Percentiles rank a stretch among this genome's conserved stretches.
These are phyloP conservation scores for Taphrorychus bicolor DNA, from an alignment of 2,888 invertebrate genomes.

Conservation along the genomic window DNA sequence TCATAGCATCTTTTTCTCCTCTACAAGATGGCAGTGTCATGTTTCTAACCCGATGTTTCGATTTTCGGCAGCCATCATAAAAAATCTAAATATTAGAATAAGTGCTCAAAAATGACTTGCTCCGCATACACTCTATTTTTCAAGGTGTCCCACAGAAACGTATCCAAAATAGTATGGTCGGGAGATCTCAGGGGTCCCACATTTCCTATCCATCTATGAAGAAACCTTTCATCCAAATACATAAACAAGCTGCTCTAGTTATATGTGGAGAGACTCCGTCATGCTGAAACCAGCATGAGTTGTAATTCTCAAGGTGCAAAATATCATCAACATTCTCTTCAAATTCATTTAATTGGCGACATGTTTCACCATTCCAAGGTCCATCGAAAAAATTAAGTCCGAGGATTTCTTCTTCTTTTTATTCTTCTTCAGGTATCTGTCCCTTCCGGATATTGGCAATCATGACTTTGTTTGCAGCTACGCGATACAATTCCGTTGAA, in stretches of 20 bases:
- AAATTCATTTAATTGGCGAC: neutral
- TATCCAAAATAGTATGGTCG: neutral
- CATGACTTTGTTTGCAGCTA: no score
- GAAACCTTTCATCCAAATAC: neutral
- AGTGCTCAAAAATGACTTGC: no score
- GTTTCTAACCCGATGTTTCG: no score
- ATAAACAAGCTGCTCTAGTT: neutral
- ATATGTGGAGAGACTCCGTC: constrained; percentile 1
- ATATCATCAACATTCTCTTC: no score
- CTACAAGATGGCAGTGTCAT: no score
- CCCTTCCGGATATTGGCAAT: no score
- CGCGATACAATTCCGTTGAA: no score
- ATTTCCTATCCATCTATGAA: neutral
- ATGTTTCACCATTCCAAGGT: neutral
- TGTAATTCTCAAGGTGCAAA: neutral
- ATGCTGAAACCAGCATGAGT: neutral
- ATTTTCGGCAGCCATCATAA: no score
- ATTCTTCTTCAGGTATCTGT: no score
- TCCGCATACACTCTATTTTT: neutral
- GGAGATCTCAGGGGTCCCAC: neutral
- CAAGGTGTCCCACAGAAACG: neutral
- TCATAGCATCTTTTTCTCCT: no score
- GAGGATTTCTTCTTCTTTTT: no score
- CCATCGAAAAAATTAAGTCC: neutral
- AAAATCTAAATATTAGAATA: no score